Base-by-base conservation (phyloP, 2,113 vertebrate genomes). In the Sylvia atricapilla region DNA sequence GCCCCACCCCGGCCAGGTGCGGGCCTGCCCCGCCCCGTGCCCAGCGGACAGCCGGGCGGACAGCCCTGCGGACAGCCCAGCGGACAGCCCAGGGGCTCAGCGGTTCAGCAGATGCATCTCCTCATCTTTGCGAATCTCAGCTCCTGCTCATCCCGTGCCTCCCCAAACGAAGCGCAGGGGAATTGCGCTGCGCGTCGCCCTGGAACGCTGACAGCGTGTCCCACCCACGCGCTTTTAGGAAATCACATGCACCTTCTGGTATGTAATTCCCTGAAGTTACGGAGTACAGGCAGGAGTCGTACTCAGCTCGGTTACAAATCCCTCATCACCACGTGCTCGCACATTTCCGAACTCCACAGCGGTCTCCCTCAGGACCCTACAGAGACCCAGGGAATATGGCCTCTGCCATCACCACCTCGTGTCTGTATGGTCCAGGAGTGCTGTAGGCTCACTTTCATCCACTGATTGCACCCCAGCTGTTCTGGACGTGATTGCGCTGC, bases 321-420 rank as follows among this genome's bases (percentile, higher is more conserved):
- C 22, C 27, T 50, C 35, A 4, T 3, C 33, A 0, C 25, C 1
- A 10, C 22, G 11, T 11, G 0, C 15, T 35, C 11, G 3, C 0
- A 1, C n/a, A 1, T 15, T 59, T 44, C 52, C 3, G 3, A 25
- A 4, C 25, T 12, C 37, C n/a, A 2, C 33, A 23, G 41, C 22
- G 13, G 25, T 16, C 41, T 28, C 46, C 19, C 41, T 27, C 53
- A 2, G 7, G 14, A 4, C 13, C 44, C 53, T 6, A 0, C 6
- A 3, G 27, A n/a, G 31, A 19, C 6, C 27, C 20, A 3, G 1
- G 3, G 52, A 41, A 5, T 5, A 1, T 5, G 27, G 27, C 5
- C 86, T 33, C 53, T 55, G 37, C 33, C 31, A 4, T 6, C 46
- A 2, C 4, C 52, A 0, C 30, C 25, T 17, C 15, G 5, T 6